These are phyloP conservation scores for Elachura formosa DNA, from an alignment of 2,113 vertebrate species.

Conservation along the genomic window DNA sequence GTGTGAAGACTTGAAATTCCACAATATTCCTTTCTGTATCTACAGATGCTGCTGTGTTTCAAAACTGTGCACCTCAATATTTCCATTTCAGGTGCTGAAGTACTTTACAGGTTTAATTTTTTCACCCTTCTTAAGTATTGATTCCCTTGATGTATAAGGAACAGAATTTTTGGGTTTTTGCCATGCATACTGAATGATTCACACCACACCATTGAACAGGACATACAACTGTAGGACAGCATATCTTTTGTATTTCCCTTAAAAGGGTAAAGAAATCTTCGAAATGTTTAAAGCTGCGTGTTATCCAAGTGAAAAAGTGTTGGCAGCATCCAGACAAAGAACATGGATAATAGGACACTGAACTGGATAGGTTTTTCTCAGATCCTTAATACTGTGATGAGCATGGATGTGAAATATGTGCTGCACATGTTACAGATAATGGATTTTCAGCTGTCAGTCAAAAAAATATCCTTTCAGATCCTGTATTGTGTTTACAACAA, in stretches of 20 bases:
- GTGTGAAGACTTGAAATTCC: neutral
- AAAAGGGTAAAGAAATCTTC: neutral
- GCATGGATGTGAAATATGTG: slow-evolving; percentile 15
- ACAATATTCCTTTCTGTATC: neutral
- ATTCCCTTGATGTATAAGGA: neutral
- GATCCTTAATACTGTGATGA: neutral
- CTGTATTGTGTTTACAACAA: neutral
- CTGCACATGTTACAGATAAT: neutral
- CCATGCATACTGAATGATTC: neutral
- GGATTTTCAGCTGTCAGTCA: slow-evolving; percentile 20
- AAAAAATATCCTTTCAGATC: neutral
- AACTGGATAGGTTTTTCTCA: slow-evolving; percentile 25
- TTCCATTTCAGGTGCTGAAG: neutral
- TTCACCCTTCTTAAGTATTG: neutral
- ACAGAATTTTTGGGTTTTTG: neutral
- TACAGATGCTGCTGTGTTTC: neutral
- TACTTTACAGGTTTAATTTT: neutral
- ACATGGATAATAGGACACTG: neutral
- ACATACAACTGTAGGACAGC: neutral
- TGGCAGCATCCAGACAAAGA: neutral
- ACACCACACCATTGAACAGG: neutral
- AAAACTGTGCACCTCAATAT: neutral
- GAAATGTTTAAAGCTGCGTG: slow-evolving; percentile 1
- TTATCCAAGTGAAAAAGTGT: neutral
- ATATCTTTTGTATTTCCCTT: neutral